Evolutionary conservation across 1,140 invertebrate genomes (phyloP), one percentile per base, ranked within the genome.

Genomic region (Orius laevigatus): DNA sequence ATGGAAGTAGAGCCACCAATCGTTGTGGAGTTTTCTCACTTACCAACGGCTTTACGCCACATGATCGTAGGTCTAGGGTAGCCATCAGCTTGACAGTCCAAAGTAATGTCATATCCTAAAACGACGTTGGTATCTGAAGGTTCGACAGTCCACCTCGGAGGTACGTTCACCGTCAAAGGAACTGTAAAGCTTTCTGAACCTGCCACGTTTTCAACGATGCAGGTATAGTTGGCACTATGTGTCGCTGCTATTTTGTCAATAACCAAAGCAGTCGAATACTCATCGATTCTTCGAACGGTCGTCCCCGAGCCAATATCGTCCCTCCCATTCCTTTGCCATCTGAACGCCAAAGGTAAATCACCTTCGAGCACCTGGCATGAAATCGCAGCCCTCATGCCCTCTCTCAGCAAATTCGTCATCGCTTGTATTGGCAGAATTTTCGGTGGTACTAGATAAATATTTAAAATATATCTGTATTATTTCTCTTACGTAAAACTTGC

Each of bases 301-400:
- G 34, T 73, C 70, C 56, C 67, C 60, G 47, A 66, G 66, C 52
- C 73, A 2, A 51, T 46, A 6, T 55, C 52, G 12, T 48, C 43
- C 2, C 2, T 73, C 73, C 25, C 83, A 62, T 91, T 83, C 60
- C 82, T 75, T 59, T 82, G 81, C 82, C 82, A 87, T 19, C 75
- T 70, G 65, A 96, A 88, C 48, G 77, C 80, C 53, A 97, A 79
- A 14, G 91, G 91, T 52, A 87, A 74, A 70, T 97, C 91, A 10
- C 92, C 92, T 67, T 91, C 87, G 60, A 90, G 78, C 55, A 95
- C 87, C 59, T 89, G 84, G 67, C 92, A 96, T 49, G 88, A 84
- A 54, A 95, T 84, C 19, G 86, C 86, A 8, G 88, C 85, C 50
- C 90, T 70, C 74, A 91, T 90, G 10, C 91, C 91, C 69, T 93